Base-by-base conservation (phyloP, 2,113 vertebrate genomes). In the Baryphthengus martii region DNA sequence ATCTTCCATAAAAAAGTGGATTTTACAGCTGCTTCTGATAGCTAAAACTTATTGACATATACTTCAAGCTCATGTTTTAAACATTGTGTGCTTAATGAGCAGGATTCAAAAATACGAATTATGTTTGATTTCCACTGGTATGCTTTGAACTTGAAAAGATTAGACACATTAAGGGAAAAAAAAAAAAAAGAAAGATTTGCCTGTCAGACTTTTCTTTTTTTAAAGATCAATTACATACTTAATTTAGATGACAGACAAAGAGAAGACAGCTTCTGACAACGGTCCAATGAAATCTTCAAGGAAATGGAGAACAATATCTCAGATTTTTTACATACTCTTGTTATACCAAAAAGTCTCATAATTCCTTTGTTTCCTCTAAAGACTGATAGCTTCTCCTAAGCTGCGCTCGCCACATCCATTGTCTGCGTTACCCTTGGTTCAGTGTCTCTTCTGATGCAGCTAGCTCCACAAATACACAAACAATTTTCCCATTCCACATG, bases 121-220 rank as follows among this genome's bases (percentile, higher is more conserved):
- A 77, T 85, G 81, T 95, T 96, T 96, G 67, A 94, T 87, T 96
- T 95, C 58, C 74, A 87, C 73, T 91, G 72, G 68, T 90, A 90
- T 93, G 90, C 93, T 96, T 96, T 95, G 93, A 96, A 93, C 76
- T 95, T 95, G 80, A 94, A 96, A 96, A 86, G 94, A 96, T 90
- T 89, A 96, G 77, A 91, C 73, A 92, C 58, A 91, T 96, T 91
- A 89, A 63, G 78, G 39, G 72, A 67, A 85, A 85, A 85, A 78
- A 85, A 67, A 85, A 85, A 85, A 78, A 85, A 17, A 75, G 68
- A 63, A 89, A 93, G 67, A 95, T 68, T 93, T 95, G 76, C 73
- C 73, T 92, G 86, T 91, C 90, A 75, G 71, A 85, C 61, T 75
- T 91, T 71, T 85, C 66, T 70, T 77, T 90, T 66, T 89, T 82